Conservation (phyloP, 1,140 invertebrate genomes). For the Hylaeus volcanicus region DNA sequence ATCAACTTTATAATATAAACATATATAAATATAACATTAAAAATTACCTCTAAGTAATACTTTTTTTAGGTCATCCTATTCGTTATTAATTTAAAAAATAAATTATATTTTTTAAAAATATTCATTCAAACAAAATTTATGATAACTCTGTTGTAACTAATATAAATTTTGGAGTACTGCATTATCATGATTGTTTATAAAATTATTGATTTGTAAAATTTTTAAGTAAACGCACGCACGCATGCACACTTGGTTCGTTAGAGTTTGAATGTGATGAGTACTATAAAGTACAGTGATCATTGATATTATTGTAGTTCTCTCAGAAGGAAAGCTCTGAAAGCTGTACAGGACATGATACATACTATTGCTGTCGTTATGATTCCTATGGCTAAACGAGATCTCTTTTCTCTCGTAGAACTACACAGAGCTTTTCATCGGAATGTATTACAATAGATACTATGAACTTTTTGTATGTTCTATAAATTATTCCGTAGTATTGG, state of each 20-base stretch:
- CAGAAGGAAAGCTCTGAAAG: too few relatives aligned
- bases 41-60: neutral
- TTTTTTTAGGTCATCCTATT: neutral
- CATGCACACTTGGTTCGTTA: constrained; percentile 28
- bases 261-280: constrained; percentile 12
- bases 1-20: neutral
- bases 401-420: too few relatives aligned
- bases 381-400: too few relatives aligned
- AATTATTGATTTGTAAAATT: constrained; percentile 1
- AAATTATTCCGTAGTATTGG: neutral
- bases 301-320: too few relatives aligned
- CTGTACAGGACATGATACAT: too few relatives aligned
- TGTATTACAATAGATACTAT: neutral
- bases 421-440: too few relatives aligned
- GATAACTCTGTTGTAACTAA: constrained; percentile 16
- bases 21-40: neutral
- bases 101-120: neutral
- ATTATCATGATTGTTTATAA: neutral
- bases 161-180: neutral
- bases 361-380: too few relatives aligned
- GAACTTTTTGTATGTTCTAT: neutral
- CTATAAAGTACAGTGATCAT: constrained; percentile 5
- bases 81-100: neutral
- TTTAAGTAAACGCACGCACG: constrained; percentile 30
- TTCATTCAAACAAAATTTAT: constrained; percentile 51